Evolutionary conservation across 92 coral and sea anemone species (phyloP).

Genomic region (Plumapathes pennacea): DNA sequence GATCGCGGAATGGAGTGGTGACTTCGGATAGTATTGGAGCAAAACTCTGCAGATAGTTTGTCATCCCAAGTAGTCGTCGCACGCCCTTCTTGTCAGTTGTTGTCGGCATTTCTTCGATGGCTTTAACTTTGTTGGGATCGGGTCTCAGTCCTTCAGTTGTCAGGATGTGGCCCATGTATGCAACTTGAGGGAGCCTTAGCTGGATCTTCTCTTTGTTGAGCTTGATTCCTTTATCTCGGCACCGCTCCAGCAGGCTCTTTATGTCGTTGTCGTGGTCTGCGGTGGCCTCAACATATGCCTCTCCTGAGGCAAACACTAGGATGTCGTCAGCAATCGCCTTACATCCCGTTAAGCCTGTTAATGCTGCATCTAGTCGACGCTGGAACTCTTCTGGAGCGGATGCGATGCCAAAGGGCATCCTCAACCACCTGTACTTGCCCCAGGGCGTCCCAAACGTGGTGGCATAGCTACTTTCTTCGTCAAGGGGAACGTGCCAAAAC

Average conservation of each 20-base stretch:
- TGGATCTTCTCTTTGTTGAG: constrained; percentile 44
- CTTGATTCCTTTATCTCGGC: constrained; percentile 41
- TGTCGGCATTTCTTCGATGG: constrained; percentile 12
- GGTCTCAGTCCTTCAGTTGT: constrained; percentile 25
- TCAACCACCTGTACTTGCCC: constrained; percentile 54
- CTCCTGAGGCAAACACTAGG: constrained; percentile 56
- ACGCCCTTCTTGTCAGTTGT: constrained; percentile 26
- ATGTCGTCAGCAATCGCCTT: constrained; percentile 69
- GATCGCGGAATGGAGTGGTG: constrained; percentile 23
- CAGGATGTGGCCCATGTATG: constrained; percentile 43
- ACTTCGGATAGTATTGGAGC: constrained; percentile 17
- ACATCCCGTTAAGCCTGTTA: constrained; percentile 50
- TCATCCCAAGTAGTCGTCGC: constrained; percentile 23
- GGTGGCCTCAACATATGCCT: constrained; percentile 30
- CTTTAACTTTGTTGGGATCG: constrained; percentile 35
- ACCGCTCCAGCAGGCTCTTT: constrained; percentile 35
- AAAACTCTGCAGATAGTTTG: constrained; percentile 18
- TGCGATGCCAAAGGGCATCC: constrained; percentile 65
- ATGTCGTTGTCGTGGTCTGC: constrained; percentile 47
- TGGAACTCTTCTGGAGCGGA: constrained; percentile 72
- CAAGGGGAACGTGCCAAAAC: constrained; percentile 57
- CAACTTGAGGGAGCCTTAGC: constrained; percentile 26
- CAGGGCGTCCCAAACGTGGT: constrained; percentile 61
- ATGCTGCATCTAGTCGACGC: constrained; percentile 47
- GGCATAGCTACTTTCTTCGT: constrained; percentile 51